These are phyloP conservation scores for Branchinecta lindahli DNA, from an alignment of 1,140 invertebrate species.

Conservation along the genomic window DNA sequence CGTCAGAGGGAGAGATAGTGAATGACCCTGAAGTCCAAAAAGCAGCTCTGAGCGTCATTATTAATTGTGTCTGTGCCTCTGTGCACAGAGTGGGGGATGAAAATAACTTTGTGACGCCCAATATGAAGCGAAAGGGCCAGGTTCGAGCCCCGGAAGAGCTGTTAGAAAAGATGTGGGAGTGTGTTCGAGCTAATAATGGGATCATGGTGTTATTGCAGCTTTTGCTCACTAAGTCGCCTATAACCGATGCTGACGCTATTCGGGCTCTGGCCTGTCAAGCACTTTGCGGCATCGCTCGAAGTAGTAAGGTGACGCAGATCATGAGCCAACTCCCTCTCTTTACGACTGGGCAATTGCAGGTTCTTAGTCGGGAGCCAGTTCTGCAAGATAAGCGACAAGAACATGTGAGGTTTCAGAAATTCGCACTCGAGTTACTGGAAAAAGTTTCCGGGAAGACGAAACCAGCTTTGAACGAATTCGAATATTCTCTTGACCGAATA, in stretches of 20 bases:
- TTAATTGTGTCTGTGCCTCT: slow-evolving; percentile 85
- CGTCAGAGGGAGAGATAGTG: slow-evolving; percentile 76
- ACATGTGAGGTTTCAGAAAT: slow-evolving; percentile 90
- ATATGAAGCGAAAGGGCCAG: slow-evolving; percentile 48
- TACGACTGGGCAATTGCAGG: slow-evolving; percentile 79
- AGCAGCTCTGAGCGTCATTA: slow-evolving; percentile 67
- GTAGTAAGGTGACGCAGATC: slow-evolving; percentile 77
- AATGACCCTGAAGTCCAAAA: slow-evolving; percentile 78
- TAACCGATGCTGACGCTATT: slow-evolving; percentile 90
- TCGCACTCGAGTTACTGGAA: slow-evolving; percentile 78
- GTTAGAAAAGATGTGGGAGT: slow-evolving; percentile 81
- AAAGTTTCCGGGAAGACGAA: slow-evolving; percentile 80
- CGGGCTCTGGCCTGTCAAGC: slow-evolving; percentile 79
- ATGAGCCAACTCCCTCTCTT: slow-evolving; percentile 89
- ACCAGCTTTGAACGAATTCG: slow-evolving; percentile 55
- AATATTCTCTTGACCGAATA: slow-evolving; percentile 60
- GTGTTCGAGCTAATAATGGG: slow-evolving; percentile 55
- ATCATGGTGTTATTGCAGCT: slow-evolving; percentile 40
- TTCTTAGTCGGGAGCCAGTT: slow-evolving; percentile 79
- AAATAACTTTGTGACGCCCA: slow-evolving; percentile 25
- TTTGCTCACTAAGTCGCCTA: slow-evolving; percentile 79
- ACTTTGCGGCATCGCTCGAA: slow-evolving; percentile 74
- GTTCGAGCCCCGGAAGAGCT: slow-evolving; percentile 64
- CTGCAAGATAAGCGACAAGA: slow-evolving; percentile 88
- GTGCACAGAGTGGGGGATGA: slow-evolving; percentile 48